Percentiles rank a stretch among this genome's conserved stretches.
These are phyloP conservation scores for Tridacna gigas DNA, from an alignment of 2,888 invertebrate species.

Conservation along the genomic window DNA sequence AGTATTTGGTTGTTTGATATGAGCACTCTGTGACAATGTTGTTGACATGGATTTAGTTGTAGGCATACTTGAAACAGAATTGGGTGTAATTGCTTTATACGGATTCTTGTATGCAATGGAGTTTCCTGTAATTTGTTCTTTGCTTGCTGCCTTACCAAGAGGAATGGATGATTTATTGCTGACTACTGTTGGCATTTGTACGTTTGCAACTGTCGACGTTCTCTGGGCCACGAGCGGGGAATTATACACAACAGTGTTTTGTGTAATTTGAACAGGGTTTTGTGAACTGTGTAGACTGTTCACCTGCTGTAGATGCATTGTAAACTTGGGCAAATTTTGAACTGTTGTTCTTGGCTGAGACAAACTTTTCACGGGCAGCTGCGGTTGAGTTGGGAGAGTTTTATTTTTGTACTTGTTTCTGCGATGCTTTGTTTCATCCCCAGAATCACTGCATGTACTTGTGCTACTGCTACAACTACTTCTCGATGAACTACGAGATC, in stretches of 20 bases:
- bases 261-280: conserved; percentile 30
- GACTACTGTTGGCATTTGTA: conserved; percentile 3
- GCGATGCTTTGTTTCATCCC: conserved; percentile 43
- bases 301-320: conserved; percentile 41
- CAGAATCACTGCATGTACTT: conserved; percentile 63
- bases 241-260: conserved; percentile 47
- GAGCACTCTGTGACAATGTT: conserved; percentile 22
- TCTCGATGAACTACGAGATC: conserved; percentile 62
- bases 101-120: neutral
- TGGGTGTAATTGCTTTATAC: conserved; percentile 9
- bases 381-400: conserved; percentile 56
- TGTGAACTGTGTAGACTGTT: neutral
- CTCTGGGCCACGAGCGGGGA: conserved; percentile 22
- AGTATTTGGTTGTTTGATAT: conserved; percentile 48
- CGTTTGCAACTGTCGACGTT: neutral
- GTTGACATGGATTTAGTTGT: neutral
- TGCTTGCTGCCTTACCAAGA: neutral
- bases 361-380: conserved; percentile 13
- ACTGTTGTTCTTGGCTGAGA: conserved; percentile 15
- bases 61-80: conserved; percentile 5
- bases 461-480: conserved; percentile 67
- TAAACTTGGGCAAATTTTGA: conserved; percentile 54
- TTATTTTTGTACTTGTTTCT: conserved; percentile 44
- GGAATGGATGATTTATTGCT: neutral
- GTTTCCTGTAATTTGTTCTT: neutral